phyloP scores from a whole-genome alignment of 2,888 invertebrate genomes.

The Meghimatium bilineatum region DNA sequence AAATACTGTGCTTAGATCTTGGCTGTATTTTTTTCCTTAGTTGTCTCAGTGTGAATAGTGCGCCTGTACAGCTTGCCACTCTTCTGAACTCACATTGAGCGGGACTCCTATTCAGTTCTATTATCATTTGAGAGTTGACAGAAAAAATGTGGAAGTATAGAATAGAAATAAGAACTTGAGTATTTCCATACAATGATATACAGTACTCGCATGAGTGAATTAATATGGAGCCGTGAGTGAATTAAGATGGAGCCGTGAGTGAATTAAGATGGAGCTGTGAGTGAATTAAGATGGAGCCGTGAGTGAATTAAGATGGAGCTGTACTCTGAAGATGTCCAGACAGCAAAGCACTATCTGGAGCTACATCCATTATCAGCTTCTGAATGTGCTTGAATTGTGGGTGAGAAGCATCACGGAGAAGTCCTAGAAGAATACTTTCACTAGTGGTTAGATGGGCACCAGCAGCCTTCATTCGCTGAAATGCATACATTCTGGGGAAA shows the following conservation, averaged over 20 bases:
- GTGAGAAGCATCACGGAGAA: slow-evolving; percentile 72
- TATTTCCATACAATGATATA: no score
- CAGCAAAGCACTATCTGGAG: slow-evolving; percentile 76
- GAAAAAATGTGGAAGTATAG: no score
- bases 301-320: background rate
- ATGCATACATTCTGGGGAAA: slow-evolving; percentile 73
- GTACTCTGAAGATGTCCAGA: slow-evolving; percentile 12
- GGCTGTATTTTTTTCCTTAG: no score
- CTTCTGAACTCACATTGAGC: no score
- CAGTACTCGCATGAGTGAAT: no score
- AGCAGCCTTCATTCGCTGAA: slow-evolving; percentile 73
- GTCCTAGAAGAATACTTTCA: slow-evolving; percentile 73
- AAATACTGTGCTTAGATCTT: no score
- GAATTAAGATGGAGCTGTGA: background rate
- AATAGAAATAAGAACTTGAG: no score
- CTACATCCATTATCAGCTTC: slow-evolving; percentile 73
- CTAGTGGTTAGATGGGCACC: slow-evolving; percentile 76
- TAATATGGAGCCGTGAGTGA: no score
- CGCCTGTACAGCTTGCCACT: no score
- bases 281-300: background rate
- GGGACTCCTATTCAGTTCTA: no score
- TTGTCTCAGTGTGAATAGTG: no score
- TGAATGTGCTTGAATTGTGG: slow-evolving; percentile 75
- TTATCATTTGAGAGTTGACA: no score
- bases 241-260: background rate